Percentiles rank a stretch among this genome's conserved stretches.
phyloP scores from a whole-genome alignment of 1,140 invertebrate genomes.

The Neoseiulus cucumeris region DNA sequence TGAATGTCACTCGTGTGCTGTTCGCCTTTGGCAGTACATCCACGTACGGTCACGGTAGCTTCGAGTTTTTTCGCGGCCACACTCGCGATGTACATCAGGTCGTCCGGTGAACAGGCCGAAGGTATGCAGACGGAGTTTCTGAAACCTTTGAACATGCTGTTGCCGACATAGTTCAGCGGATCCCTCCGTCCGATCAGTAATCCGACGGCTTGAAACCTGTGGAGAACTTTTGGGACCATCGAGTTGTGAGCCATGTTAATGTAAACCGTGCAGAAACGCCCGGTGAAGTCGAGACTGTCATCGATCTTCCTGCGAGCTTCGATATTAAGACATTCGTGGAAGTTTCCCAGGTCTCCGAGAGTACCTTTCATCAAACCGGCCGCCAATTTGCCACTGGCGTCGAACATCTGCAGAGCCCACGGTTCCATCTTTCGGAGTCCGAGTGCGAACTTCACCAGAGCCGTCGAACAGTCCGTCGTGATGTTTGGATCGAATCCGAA shows the following conservation, averaged over 20 bases:
- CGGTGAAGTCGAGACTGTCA: constrained; percentile 6
- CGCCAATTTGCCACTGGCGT: not conserved
- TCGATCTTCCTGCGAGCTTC: not conserved
- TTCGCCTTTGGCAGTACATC: constrained; percentile 7
- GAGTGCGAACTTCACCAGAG: not conserved
- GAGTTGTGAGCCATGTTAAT: constrained; percentile 1
- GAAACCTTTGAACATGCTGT: constrained; percentile 4
- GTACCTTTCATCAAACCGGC: not conserved
- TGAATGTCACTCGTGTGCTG: not conserved
- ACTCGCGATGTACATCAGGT: not conserved
- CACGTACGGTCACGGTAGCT: not conserved
- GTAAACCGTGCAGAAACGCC: not conserved
- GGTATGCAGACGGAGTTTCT: not conserved
- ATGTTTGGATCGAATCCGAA: constrained; percentile 6
- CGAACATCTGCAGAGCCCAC: constrained; percentile 7
- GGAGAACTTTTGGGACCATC: not conserved
- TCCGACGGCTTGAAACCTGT: constrained; percentile 3
- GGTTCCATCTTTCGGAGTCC: constrained; percentile 1
- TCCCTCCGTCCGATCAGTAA: not conserved
- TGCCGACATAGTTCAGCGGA: constrained; percentile 4
- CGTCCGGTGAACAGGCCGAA: not conserved
- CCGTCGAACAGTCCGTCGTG: not conserved
- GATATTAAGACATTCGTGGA: constrained; percentile 1
- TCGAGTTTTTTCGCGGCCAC: not conserved
- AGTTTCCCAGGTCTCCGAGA: not conserved